These are phyloP conservation scores for Helogale parvula DNA, from an alignment of 2,113 vertebrate genomes.

Conservation along the genomic window DNA sequence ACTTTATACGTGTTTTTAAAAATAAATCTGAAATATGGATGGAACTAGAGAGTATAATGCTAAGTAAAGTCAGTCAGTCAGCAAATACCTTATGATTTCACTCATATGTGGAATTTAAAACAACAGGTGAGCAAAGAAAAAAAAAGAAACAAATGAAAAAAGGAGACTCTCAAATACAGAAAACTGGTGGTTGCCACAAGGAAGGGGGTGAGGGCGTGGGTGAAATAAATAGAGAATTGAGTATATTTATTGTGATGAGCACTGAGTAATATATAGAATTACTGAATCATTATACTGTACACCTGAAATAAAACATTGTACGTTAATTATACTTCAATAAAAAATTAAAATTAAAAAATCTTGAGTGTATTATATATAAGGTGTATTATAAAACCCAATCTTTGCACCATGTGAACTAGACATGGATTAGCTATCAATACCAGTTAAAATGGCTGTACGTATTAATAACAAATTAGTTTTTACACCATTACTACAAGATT, in stretches of 20 bases:
- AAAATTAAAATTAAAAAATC: neutral
- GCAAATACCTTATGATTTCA: neutral
- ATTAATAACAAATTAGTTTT: constrained; percentile 13
- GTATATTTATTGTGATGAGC: neutral
- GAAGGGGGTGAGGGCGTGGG: neutral
- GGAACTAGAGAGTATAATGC: neutral
- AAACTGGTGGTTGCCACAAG: neutral
- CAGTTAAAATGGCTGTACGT: neutral
- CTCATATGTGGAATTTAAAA: neutral
- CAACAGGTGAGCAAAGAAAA: neutral
- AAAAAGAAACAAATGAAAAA: neutral
- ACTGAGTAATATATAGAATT: neutral
- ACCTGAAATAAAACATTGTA: neutral
- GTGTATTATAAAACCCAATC: neutral
- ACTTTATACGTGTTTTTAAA: neutral
- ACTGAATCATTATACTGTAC: neutral
- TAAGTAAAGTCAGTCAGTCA: neutral
- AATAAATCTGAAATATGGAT: neutral
- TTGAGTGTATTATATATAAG: neutral
- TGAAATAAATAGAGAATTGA: neutral
- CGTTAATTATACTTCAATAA: neutral
- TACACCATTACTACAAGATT: neutral
- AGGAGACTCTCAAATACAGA: neutral
- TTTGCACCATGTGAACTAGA: neutral
- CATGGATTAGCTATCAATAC: neutral